phyloP scores from a whole-genome alignment of 2,888 invertebrate species.

The Calliphora vomitoria region DNA sequence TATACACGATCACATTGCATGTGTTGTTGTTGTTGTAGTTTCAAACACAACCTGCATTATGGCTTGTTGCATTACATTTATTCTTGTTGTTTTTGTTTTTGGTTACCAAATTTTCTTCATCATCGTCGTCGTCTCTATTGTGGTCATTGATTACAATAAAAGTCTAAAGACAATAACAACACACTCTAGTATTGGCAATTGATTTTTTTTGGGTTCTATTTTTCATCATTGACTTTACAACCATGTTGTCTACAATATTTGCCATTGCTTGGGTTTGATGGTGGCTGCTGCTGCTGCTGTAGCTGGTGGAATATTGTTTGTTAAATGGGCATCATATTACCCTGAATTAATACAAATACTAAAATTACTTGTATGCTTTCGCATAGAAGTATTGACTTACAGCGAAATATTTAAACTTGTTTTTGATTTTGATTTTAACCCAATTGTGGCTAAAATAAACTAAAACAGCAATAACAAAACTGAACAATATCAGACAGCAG shows the following conservation, averaged over 20 bases:
- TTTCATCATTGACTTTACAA: background rate
- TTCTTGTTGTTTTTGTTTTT: conserved; percentile 26
- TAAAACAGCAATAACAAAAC: conserved; percentile 18
- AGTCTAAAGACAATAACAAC: conserved; percentile 39
- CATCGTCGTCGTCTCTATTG: conserved; percentile 30
- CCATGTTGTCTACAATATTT: conserved; percentile 2
- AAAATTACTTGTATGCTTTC: conserved; percentile 37
- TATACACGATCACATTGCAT: conserved; percentile 54
- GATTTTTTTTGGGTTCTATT: conserved; percentile 34
- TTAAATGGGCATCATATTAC: conserved; percentile 68
- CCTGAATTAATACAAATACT: conserved; percentile 52
- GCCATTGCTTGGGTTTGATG: conserved; percentile 8
- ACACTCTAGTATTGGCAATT: conserved; percentile 52
- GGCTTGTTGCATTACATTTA: conserved; percentile 54
- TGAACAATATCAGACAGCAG: background rate
- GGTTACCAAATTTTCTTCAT: conserved; percentile 33
- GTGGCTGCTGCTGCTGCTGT: background rate
- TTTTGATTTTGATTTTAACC: conserved; percentile 67
- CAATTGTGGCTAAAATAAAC: conserved; percentile 64
- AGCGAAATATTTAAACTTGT: conserved; percentile 67
- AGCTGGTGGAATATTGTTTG: conserved; percentile 53
- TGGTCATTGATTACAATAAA: conserved; percentile 65
- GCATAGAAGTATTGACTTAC: conserved; percentile 37
- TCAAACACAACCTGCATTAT: conserved; percentile 59
- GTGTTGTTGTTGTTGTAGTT: conserved; percentile 45